Percentiles rank a stretch among this genome's conserved stretches.
phyloP scores from a whole-genome alignment of 2,888 invertebrate genomes.

The Mimas tiliae region DNA sequence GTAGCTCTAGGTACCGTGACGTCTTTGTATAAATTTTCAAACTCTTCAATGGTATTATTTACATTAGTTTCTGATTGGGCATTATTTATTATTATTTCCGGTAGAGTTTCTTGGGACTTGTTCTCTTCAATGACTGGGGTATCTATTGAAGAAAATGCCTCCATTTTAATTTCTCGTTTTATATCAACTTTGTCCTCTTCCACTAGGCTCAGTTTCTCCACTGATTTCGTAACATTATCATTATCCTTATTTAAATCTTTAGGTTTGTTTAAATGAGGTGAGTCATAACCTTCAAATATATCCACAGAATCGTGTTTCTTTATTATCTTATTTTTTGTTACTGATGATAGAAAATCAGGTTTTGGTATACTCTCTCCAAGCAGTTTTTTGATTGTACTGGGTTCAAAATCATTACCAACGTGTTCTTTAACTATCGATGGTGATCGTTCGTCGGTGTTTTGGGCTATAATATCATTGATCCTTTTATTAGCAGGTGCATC shows the following conservation, averaged over 20 bases:
- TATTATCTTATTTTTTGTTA: slow-evolving; percentile 27
- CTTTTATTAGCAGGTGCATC: slow-evolving; percentile 40
- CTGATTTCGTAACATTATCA: slow-evolving; percentile 33
- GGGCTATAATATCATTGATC: slow-evolving; percentile 39
- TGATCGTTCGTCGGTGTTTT: slow-evolving; percentile 54
- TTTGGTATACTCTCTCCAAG: slow-evolving; percentile 64
- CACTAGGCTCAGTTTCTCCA: slow-evolving; percentile 9
- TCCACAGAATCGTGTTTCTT: slow-evolving; percentile 66
- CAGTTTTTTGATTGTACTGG: slow-evolving; percentile 62
- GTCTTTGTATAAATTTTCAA: slow-evolving; percentile 72
- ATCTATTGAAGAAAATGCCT: slow-evolving; percentile 32
- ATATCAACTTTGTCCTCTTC: slow-evolving; percentile 28
- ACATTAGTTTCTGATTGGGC: slow-evolving; percentile 31
- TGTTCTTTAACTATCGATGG: slow-evolving; percentile 69
- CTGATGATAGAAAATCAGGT: slow-evolving; percentile 44
- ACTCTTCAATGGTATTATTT: slow-evolving; percentile 67
- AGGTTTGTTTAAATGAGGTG: slow-evolving; percentile 43
- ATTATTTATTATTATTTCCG: slow-evolving; percentile 28
- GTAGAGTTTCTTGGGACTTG: not conserved
- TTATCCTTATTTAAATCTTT: slow-evolving; percentile 37
- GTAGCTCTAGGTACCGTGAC: slow-evolving; percentile 64
- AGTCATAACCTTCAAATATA: slow-evolving; percentile 62
- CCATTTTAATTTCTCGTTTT: slow-evolving; percentile 38
- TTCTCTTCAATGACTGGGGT: not conserved
- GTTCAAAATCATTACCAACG: slow-evolving; percentile 50